Conservation (phyloP, 2,113 vertebrate genomes). For the Empidonax alnorum region DNA sequence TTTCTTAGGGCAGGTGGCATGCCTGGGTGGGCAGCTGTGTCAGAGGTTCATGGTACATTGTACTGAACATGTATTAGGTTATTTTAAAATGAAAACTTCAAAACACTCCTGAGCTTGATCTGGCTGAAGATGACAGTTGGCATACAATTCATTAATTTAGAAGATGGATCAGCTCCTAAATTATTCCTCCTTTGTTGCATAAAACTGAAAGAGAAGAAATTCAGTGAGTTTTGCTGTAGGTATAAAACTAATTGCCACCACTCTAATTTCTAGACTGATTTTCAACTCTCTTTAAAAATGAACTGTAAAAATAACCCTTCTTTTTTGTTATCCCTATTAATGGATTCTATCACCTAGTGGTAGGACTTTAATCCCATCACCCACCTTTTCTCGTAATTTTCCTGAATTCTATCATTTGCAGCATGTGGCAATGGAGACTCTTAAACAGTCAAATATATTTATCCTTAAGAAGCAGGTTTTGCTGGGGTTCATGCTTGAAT, state of each 20-base stretch:
- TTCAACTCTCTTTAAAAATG: not conserved
- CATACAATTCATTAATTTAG: not conserved
- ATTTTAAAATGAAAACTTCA: not conserved
- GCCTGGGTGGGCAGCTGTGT: not conserved
- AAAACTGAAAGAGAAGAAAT: slow-evolving; percentile 3
- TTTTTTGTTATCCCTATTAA: slow-evolving; percentile 43
- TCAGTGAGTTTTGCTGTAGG: not conserved
- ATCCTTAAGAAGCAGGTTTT: slow-evolving; percentile 74
- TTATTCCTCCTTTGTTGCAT: not conserved
- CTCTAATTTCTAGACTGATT: not conserved
- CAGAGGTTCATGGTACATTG: not conserved
- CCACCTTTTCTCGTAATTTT: slow-evolving; percentile 1
- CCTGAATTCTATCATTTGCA: slow-evolving; percentile 71
- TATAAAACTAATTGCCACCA: slow-evolving; percentile 38
- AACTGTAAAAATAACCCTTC: slow-evolving; percentile 16
- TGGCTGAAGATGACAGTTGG: not conserved
- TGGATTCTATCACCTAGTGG: slow-evolving; percentile 2
- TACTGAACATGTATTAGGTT: not conserved
- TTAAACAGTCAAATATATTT: slow-evolving; percentile 60
- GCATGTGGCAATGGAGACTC: slow-evolving; percentile 24
- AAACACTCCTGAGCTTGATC: not conserved
- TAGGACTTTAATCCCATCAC: slow-evolving; percentile 25
- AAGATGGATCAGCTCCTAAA: not conserved
- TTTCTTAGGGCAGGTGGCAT: not conserved
- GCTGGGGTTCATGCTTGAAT: slow-evolving; percentile 68